Base-by-base conservation (phyloP, 1,140 invertebrate species). In the Leptestheria dahalacensis region DNA sequence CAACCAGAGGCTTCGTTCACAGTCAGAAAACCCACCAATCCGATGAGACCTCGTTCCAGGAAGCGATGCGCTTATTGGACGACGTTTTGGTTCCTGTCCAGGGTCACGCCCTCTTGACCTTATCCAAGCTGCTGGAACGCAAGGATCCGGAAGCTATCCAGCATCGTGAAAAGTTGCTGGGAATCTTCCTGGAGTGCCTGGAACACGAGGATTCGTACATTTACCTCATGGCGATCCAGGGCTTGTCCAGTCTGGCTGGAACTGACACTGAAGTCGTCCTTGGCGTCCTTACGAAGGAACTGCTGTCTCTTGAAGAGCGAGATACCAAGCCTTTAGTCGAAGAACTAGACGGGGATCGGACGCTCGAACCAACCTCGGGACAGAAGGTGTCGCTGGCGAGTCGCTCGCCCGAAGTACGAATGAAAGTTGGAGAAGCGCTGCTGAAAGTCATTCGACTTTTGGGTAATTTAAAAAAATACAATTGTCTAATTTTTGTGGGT, bases 391-490 rank as follows among this genome's bases (percentile, higher is more conserved):
- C 53, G 64, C 12, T 54, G 62, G 20, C 56, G 56, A 51, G 54
- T 24, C 26, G 56, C 57, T 63, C 54, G n/a, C 63, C 77, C 11
- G 80, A 84, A 70, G 72, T 82, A 47, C 71, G 83, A 64, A 77
- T 86, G 66, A 92, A 92, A 76, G 68, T 91, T 51, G 88, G 88
- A 4, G 88, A 94, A 77, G 79, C 83, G 64, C 71, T 92, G 18
- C 80, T 91, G 1, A 82, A 83, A 74, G 77, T 84, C 26, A 80
- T 79, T 1, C 81, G 79, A 72, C 71, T 70, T 60, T 73, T 91
- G 64, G 85, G 86, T 85, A 75, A 71, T 71, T 67, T 51, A n/a
- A n/a, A n/a, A n/a, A n/a, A n/a, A n/a, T n/a, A n/a, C n/a, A n/a
- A n/a, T n/a, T n/a, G n/a, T n/a, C n/a, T n/a, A n/a, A n/a, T n/a